phyloP scores from a whole-genome alignment of 2,888 invertebrate genomes.

The Frankliniella fusca region DNA sequence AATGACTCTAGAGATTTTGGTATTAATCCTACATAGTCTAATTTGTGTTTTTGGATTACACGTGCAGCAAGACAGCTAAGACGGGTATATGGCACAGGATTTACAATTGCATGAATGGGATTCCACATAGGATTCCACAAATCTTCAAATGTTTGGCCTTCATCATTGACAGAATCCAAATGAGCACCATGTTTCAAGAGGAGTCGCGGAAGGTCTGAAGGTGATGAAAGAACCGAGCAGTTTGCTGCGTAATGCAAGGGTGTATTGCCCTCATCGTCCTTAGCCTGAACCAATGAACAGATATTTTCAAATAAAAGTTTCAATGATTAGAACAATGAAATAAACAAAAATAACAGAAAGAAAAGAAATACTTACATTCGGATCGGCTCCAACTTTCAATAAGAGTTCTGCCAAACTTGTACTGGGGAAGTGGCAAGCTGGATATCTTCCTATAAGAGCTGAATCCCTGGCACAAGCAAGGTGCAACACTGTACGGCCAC shows the following conservation, averaged over 20 bases:
- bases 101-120: slow-evolving; percentile 62
- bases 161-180: slow-evolving; percentile 73
- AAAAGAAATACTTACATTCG: slow-evolving; percentile 49
- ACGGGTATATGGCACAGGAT: slow-evolving; percentile 71
- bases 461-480: slow-evolving; percentile 78
- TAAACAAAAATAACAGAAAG: background rate
- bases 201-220: slow-evolving; percentile 61
- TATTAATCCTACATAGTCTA: slow-evolving; percentile 42
- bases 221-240: slow-evolving; percentile 64
- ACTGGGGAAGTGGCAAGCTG: slow-evolving; percentile 67
- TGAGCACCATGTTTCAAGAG: slow-evolving; percentile 79
- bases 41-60: slow-evolving; percentile 54
- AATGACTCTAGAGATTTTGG: slow-evolving; percentile 34
- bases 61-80: slow-evolving; percentile 83
- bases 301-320: background rate
- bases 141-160: slow-evolving; percentile 69
- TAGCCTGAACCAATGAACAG: slow-evolving; percentile 46
- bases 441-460: slow-evolving; percentile 62
- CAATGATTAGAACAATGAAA: background rate
- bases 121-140: slow-evolving; percentile 53
- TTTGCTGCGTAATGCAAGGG: slow-evolving; percentile 77
- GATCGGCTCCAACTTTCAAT: slow-evolving; percentile 76
- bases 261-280: slow-evolving; percentile 80
- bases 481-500: slow-evolving; percentile 70
- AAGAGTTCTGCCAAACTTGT: slow-evolving; percentile 66